phyloP scores from a whole-genome alignment of 2,113 vertebrate species.

The Paramormyrops kingsleyae region DNA sequence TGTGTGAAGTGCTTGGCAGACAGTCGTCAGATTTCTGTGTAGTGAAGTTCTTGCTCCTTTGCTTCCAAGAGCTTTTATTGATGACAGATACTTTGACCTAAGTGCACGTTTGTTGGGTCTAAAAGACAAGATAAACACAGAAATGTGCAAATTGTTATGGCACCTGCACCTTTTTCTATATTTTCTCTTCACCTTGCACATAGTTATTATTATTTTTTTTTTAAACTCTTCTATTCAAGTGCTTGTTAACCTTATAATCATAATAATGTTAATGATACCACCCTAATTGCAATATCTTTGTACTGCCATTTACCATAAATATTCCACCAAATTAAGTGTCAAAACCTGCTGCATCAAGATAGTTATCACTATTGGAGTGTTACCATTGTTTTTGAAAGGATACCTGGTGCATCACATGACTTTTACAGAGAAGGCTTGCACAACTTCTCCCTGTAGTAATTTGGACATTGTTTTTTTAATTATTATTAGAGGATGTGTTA shows the following conservation, averaged over 20 bases:
- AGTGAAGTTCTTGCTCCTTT: neutral
- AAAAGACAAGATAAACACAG: neutral
- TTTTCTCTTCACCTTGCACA: neutral
- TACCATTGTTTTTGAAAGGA: neutral
- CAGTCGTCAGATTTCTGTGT: neutral
- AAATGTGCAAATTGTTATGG: neutral
- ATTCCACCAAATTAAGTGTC: neutral
- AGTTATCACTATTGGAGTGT: neutral
- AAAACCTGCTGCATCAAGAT: neutral
- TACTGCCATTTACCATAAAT: neutral
- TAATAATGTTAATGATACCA: neutral
- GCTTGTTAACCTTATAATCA: neutral
- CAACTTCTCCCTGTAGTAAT: neutral
- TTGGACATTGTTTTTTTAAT: neutral
- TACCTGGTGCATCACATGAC: neutral
- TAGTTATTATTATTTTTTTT: neutral
- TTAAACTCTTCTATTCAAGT: neutral
- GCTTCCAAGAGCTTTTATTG: neutral
- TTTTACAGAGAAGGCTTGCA: neutral
- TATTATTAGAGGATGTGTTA: neutral
- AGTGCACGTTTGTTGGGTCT: neutral
- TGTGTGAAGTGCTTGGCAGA: neutral
- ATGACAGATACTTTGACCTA: conserved; percentile 7
- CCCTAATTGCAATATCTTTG: neutral
- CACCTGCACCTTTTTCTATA: neutral